Evolutionary conservation across 1,140 invertebrate species (phyloP).

Genomic region (Drosophila watanabei): DNA sequence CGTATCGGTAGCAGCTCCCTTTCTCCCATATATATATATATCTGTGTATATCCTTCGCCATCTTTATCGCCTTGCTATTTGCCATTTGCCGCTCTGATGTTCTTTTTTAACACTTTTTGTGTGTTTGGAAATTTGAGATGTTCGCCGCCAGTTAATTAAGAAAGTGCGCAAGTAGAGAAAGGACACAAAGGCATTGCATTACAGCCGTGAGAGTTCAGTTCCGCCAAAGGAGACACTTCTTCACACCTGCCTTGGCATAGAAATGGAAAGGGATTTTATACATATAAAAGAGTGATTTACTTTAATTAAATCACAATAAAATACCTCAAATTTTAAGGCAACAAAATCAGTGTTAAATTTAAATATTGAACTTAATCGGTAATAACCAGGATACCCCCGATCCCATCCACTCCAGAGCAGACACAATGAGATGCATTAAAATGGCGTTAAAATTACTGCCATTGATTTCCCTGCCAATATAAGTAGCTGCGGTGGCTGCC

Average conservation of each 20-base stretch:
- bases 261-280: neutral
- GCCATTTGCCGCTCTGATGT: constrained; percentile 38
- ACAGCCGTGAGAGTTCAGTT: constrained; percentile 33
- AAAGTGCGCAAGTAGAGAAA: constrained; percentile 28
- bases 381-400: neutral
- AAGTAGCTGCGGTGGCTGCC: constrained; percentile 11
- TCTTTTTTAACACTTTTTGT: constrained; percentile 69
- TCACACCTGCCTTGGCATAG: constrained; percentile 24
- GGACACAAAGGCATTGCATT: constrained; percentile 33
- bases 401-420: neutral
- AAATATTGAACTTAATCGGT: neutral
- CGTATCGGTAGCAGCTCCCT: constrained; percentile 41
- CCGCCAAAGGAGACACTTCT: neutral
- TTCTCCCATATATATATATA: neutral
- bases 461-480: constrained; percentile 54
- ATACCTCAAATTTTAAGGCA: neutral
- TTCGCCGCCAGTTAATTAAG: constrained; percentile 55
- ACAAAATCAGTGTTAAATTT: neutral
- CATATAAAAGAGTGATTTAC: neutral
- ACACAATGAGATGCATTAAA: constrained; percentile 48
- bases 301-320: neutral
- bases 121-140: constrained; percentile 58
- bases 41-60: constrained; percentile 14
- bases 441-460: constrained; percentile 69
- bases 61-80: constrained; percentile 28